Percentiles rank a stretch among this genome's conserved stretches.
Evolutionary conservation across 2,888 invertebrate species (phyloP).

Genomic region (Dasysyrphus tricinctus): DNA sequence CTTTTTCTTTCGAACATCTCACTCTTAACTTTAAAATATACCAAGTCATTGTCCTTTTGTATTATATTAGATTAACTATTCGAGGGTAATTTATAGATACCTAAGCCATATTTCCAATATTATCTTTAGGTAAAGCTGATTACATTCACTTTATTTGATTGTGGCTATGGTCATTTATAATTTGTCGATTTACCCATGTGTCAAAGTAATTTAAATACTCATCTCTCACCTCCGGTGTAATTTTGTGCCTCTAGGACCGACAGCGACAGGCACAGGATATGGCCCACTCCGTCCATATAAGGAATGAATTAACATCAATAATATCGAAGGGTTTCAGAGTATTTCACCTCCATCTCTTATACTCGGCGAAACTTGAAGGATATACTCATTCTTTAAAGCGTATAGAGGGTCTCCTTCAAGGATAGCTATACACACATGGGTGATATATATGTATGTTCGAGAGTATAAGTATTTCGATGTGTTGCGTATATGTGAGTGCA

Average conservation of each 20-base stretch:
- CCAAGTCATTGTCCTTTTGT: slow-evolving; percentile 42
- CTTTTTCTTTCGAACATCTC: not conserved
- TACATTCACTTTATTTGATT: slow-evolving; percentile 69
- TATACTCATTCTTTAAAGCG: slow-evolving; percentile 3
- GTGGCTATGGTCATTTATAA: slow-evolving; percentile 72
- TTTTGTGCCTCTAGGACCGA: not conserved
- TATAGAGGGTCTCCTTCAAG: slow-evolving; percentile 42
- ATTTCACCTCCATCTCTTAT: not conserved
- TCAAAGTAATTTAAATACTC: slow-evolving; percentile 76
- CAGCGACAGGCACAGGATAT: not conserved
- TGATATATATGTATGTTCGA: not conserved
- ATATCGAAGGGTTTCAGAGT: slow-evolving; percentile 25
- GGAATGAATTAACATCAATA: slow-evolving; percentile 37
- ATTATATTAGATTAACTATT: slow-evolving; percentile 50
- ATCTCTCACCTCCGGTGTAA: slow-evolving; percentile 55
- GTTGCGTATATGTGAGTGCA: slow-evolving; percentile 21
- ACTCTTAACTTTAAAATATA: slow-evolving; percentile 9
- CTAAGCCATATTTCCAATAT: slow-evolving; percentile 63
- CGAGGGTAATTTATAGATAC: slow-evolving; percentile 56
- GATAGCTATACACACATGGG: slow-evolving; percentile 7
- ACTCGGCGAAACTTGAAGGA: too few species aligned
- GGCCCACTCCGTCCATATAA: not conserved
- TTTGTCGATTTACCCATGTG: slow-evolving; percentile 77
- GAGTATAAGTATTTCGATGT: not conserved
- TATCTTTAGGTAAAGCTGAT: slow-evolving; percentile 65